These are phyloP conservation scores for Sebastes vulpes DNA, from an alignment of 2,797 vertebrate species.

Conservation along the genomic window DNA sequence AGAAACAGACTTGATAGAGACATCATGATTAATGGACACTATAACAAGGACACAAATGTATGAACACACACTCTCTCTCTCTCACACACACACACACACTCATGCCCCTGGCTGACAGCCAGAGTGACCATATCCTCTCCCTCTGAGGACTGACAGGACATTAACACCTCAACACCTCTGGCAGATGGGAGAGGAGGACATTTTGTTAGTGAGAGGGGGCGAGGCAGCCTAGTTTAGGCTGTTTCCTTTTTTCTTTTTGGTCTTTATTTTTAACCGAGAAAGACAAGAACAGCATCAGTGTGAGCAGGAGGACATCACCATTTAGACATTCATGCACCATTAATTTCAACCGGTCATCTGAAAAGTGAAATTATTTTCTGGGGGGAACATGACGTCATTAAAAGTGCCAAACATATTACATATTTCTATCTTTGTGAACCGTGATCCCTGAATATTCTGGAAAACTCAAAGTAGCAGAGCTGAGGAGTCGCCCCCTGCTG, in stretches of 20 bases:
- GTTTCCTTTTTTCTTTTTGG: not conserved
- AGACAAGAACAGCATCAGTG: not conserved
- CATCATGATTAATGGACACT: not conserved
- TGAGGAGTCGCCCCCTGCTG: too few relatives aligned
- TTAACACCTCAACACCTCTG: slow-evolving; percentile 58
- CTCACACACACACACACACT: not conserved
- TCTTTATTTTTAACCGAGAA: not conserved
- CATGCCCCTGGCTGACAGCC: not conserved
- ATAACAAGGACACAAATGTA: not conserved
- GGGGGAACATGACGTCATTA: not conserved
- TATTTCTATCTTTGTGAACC: not conserved
- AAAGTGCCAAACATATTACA: not conserved
- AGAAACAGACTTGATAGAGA: not conserved
- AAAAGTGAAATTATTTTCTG: not conserved
- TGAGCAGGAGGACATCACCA: not conserved
- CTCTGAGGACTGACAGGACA: slow-evolving; percentile 67
- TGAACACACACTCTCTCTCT: not conserved
- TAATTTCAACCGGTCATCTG: not conserved
- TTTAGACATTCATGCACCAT: not conserved
- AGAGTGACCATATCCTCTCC: slow-evolving; percentile 39
- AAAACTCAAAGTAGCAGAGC: fast-evolving
- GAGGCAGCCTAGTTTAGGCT: not conserved
- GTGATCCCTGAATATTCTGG: not conserved
- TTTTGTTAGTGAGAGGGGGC: slow-evolving; percentile 17
- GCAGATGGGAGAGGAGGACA: slow-evolving; percentile 52